Evolutionary conservation across 2,888 invertebrate genomes (phyloP), one percentile per base, ranked within the genome.

Genomic region (Eustalomyia histrio): DNA sequence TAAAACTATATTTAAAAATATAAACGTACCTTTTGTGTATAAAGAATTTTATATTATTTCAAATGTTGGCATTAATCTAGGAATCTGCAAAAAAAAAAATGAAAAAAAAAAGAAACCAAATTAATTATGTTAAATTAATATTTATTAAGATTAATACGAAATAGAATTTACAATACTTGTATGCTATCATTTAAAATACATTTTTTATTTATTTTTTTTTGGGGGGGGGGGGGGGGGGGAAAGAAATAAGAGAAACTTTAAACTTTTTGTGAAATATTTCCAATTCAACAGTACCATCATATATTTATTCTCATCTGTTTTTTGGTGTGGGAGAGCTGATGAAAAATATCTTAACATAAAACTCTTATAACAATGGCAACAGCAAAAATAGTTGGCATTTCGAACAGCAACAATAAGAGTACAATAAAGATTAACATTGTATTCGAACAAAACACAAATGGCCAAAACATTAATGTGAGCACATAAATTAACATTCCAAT

Each of bases 401-500:
- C n/a, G 43, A 47, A 47, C 21, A 18, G 55, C 35, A 57, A 10
- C 43, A 33, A 14, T 53, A 43, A 16, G 10, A 8, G n/a, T 6
- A 75, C 10, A 16, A 43, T 43, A 43, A 29, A 47, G 10, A n/a
- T 47, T n/a, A 47, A 47, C 43, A 47, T 47, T 47, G 14, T n/a
- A 47, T n/a, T 29, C 24, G 7, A 63, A 24, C 63, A 63, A n/a
- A 24, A 16, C 24, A 61, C 43, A 21, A 60, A 60, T 60, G 18
- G 12, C 43, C 33, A 24, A 67, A 61, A 60, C 43, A 18, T 72
- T 64, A 71, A 79, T 74, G 74, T 7, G 65, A 60, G 53, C 64
- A 79, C 60, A 79, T 79, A 75, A 79, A 79, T 79, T 55, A 65
- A 79, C 74, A 79, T 79, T 79, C 74, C 79, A 35, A 74, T 64